These are phyloP conservation scores for Drosophila meridionalis DNA, from an alignment of 2,888 invertebrate genomes.

Conservation along the genomic window DNA sequence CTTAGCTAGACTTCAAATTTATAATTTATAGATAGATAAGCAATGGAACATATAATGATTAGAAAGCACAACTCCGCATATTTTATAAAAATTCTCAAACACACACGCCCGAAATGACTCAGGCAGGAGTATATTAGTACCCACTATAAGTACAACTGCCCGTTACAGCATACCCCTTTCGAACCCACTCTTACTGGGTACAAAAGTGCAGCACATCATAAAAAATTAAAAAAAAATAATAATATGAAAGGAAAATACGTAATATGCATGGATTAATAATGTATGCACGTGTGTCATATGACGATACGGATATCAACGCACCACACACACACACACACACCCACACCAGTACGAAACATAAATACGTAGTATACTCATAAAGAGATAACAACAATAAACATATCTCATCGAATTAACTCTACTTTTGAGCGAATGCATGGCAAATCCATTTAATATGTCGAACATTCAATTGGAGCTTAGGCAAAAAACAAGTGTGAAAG, in stretches of 20 bases:
- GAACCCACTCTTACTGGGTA: background rate
- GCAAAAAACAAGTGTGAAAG: background rate
- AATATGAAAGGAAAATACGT: background rate
- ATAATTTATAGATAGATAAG: too few species aligned
- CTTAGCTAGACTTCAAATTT: too few species aligned
- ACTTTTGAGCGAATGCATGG: background rate
- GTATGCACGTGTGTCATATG: slow-evolving; percentile 22
- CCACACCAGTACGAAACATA: background rate
- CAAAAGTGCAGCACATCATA: background rate
- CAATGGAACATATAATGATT: too few species aligned
- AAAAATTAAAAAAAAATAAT: background rate
- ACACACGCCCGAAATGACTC: too few species aligned
- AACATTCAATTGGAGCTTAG: background rate
- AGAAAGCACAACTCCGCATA: too few species aligned
- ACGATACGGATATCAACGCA: background rate
- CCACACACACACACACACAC: background rate
- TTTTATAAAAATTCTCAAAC: too few species aligned
- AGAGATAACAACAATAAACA: background rate
- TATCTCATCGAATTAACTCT: background rate
- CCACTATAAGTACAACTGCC: too few species aligned
- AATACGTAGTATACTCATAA: background rate
- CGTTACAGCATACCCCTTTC: too few species aligned
- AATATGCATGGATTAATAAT: slow-evolving; percentile 29
- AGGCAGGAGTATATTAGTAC: too few species aligned
- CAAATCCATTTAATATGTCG: background rate